Evolutionary conservation across 2,113 vertebrate genomes (phyloP).

Genomic region (Tamias sibiricus): DNA sequence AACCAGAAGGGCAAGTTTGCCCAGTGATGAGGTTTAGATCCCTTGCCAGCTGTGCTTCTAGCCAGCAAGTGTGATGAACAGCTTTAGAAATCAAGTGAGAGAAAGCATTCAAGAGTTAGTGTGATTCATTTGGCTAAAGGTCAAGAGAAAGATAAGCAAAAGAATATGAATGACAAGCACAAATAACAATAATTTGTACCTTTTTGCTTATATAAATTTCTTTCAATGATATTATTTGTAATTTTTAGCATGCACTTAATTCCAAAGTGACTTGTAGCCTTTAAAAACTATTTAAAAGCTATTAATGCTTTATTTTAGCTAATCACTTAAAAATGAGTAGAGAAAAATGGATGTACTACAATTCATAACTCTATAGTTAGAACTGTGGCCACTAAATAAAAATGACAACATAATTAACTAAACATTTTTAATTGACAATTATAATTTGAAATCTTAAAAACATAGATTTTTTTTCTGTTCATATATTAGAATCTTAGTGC

Average conservation of each 20-base stretch:
- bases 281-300: conserved; percentile 15
- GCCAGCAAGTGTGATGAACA: conserved; percentile 79
- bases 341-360: background rate
- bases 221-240: conserved; percentile 34
- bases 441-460: conserved; percentile 42
- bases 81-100: conserved; percentile 78
- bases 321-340: conserved; percentile 24
- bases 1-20: conserved; percentile 88
- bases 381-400: background rate
- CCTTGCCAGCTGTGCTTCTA: conserved; percentile 87
- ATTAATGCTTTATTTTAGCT: conserved; percentile 21
- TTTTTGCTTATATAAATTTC: conserved; percentile 44
- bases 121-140: conserved; percentile 82
- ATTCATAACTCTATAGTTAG: background rate
- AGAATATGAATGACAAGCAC: conserved; percentile 54
- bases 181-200: conserved; percentile 40
- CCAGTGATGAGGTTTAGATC: conserved; percentile 85
- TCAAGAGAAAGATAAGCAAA: conserved; percentile 78
- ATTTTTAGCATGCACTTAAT: background rate
- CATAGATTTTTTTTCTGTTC: background rate
- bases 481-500: background rate
- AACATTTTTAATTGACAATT: background rate
- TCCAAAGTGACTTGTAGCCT: background rate
- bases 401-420: background rate
- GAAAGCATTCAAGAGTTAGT: conserved; percentile 73